phyloP scores from a whole-genome alignment of 1,140 invertebrate genomes.

The Lepidotrigona ventralis region DNA sequence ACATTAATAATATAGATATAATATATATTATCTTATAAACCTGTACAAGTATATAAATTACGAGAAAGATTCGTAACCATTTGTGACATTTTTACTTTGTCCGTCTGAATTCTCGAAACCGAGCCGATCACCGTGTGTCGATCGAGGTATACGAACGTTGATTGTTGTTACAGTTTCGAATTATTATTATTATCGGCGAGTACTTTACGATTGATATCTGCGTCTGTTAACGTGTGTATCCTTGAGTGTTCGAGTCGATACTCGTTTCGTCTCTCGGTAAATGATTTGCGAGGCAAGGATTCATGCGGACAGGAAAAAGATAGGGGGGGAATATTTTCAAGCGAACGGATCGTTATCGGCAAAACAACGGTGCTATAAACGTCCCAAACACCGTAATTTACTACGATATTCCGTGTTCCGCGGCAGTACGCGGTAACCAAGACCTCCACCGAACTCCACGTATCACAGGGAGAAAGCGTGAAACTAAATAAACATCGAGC shows the following conservation, averaged over 20 bases:
- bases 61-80: too few relatives aligned
- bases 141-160: too few relatives aligned
- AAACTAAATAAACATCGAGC: conserved; percentile 47
- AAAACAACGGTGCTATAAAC: conserved; percentile 54
- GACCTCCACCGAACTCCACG: not conserved
- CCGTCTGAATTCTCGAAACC: too few relatives aligned
- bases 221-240: not conserved
- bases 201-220: not conserved
- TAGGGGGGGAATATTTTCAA: conserved; percentile 49
- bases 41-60: too few relatives aligned
- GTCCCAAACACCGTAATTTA: conserved; percentile 61
- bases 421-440: conserved; percentile 24
- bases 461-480: not conserved
- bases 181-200: too few relatives aligned
- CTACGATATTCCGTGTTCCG: conserved; percentile 52
- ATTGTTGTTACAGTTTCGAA: too few relatives aligned
- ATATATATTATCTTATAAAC: too few relatives aligned
- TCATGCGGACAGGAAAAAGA: conserved; percentile 37
- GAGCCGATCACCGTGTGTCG: too few relatives aligned
- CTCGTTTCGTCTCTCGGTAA: conserved; percentile 1
- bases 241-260: conserved; percentile 2
- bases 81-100: too few relatives aligned
- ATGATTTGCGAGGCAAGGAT: conserved; percentile 23
- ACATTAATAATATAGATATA: too few relatives aligned
- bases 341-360: conserved; percentile 54